Conservation (phyloP, 2,888 invertebrate species). For the Notodonta ziczac region DNA sequence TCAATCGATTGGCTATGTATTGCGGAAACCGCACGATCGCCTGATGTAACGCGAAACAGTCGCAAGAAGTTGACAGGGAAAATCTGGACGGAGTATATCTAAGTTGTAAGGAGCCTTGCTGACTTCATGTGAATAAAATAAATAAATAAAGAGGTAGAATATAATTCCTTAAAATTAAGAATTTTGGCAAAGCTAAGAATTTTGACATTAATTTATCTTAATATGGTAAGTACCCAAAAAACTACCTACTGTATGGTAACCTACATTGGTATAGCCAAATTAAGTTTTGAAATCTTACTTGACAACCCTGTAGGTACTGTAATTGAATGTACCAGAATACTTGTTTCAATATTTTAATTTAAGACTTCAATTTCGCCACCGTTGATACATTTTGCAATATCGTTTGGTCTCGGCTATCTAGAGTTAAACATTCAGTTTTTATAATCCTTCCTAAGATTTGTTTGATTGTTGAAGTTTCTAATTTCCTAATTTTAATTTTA, state of each 20-base stretch:
- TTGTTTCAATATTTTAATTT: not conserved
- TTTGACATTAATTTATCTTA: too few species aligned
- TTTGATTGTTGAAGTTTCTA: not conserved
- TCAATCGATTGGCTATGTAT: slow-evolving; percentile 17
- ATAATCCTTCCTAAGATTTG: not conserved
- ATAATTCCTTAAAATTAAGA: too few species aligned
- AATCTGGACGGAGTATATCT: not conserved
- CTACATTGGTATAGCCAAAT: too few species aligned
- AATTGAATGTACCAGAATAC: not conserved
- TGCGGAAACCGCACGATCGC: slow-evolving; percentile 11
- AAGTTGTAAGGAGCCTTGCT: too few species aligned
- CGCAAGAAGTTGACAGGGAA: not conserved
- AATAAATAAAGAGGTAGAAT: too few species aligned
- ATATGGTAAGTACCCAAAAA: too few species aligned
- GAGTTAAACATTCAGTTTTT: not conserved
- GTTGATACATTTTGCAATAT: not conserved
- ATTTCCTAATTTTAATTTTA: not conserved
- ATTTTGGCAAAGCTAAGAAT: too few species aligned
- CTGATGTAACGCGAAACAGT: slow-evolving; percentile 18
- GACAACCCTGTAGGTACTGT: not conserved
- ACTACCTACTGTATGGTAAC: too few species aligned
- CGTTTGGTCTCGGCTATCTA: not conserved
- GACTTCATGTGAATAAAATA: too few species aligned
- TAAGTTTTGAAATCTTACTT: not conserved
- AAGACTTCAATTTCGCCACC: not conserved